phyloP scores from a whole-genome alignment of 1,140 invertebrate species.

The Paraescarpia echinospica region DNA sequence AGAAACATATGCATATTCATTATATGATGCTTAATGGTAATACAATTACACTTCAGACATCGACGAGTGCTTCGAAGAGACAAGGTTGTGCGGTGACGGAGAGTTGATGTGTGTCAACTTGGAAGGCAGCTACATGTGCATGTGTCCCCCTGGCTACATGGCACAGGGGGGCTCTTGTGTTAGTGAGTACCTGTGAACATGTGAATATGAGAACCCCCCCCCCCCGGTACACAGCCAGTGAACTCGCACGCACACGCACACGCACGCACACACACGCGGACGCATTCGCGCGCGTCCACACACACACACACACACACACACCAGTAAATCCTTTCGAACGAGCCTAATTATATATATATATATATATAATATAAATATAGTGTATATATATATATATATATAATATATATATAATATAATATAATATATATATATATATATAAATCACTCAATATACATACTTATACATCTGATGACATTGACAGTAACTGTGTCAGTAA shows the following conservation, averaged over 20 bases:
- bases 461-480: neutral
- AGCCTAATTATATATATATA: too few relatives aligned
- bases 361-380: too few relatives aligned
- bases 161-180: constrained; percentile 62
- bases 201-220: too few relatives aligned
- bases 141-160: constrained; percentile 49
- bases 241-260: neutral
- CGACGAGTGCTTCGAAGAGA: neutral
- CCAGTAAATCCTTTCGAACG: too few relatives aligned
- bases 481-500: neutral
- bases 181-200: neutral
- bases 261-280: neutral
- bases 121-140: constrained; percentile 53
- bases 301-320: too few relatives aligned
- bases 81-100: constrained; percentile 22
- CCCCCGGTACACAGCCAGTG: too few relatives aligned
- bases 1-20: too few relatives aligned
- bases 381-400: too few relatives aligned
- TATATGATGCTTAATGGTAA: too few relatives aligned
- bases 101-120: constrained; percentile 53
- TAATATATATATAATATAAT: too few relatives aligned
- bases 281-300: neutral
- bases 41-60: constrained; percentile 1
- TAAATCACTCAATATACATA: too few relatives aligned
- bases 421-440: too few relatives aligned